Evolutionary conservation across 2,888 invertebrate genomes (phyloP).

Genomic region (Carabus problematicus): DNA sequence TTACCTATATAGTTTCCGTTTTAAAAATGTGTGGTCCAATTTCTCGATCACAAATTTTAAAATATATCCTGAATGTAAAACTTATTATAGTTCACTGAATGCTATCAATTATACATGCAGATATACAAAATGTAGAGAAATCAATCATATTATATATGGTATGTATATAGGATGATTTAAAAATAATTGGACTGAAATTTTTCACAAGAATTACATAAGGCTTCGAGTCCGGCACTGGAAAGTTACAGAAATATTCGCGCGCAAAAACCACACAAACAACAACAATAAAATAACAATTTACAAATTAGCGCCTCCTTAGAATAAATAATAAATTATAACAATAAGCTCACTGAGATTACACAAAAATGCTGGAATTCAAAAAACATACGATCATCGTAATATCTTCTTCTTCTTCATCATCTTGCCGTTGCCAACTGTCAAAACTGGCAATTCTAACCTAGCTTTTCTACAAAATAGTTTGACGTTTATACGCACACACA

Average conservation of each 20-base stretch:
- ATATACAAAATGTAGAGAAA: too few relatives aligned
- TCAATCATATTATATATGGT: too few relatives aligned
- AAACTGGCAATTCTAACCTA: neutral
- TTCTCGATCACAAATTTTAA: constrained; percentile 37
- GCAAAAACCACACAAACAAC: constrained; percentile 7
- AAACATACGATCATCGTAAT: too few relatives aligned
- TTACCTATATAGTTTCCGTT: neutral
- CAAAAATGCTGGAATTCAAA: constrained; percentile 17
- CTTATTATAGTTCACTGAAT: too few relatives aligned
- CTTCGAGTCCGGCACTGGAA: constrained; percentile 19
- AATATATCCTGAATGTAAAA: constrained; percentile 19
- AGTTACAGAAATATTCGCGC: constrained; percentile 10
- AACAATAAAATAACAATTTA: constrained; percentile 19
- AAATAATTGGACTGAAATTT: constrained; percentile 17
- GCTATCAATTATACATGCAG: too few relatives aligned
- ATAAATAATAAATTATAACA: constrained; percentile 16
- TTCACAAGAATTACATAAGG: neutral
- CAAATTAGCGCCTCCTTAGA: constrained; percentile 11
- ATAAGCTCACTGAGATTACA: constrained; percentile 15
- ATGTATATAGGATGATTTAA: constrained; percentile 4
- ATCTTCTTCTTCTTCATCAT: too few relatives aligned
- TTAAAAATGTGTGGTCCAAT: constrained; percentile 40
- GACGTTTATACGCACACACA: neutral
- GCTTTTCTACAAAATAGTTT: neutral
- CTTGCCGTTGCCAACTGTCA: neutral